phyloP scores from a whole-genome alignment of 2,113 vertebrate species.

The Pomatostomus ruficeps region DNA sequence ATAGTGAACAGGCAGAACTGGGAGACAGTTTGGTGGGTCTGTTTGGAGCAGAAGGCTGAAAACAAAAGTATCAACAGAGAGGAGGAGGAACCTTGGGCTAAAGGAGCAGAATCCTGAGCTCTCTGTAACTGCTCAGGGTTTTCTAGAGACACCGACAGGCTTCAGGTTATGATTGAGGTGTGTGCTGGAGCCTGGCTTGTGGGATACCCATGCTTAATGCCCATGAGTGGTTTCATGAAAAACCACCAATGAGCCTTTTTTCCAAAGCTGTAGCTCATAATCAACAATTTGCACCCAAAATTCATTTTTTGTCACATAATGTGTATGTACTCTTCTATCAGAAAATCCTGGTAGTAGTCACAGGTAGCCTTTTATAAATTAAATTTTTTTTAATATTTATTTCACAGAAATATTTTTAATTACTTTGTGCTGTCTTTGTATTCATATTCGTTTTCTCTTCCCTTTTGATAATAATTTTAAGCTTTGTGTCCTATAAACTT shows the following conservation, averaged over 20 bases:
- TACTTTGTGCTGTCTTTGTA: not conserved
- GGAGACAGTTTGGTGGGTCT: not conserved
- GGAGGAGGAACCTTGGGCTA: not conserved
- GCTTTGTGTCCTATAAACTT: not conserved
- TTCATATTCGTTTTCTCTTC: not conserved
- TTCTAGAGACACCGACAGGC: rapidly evolving
- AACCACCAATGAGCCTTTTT: not conserved
- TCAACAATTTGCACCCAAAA: not conserved
- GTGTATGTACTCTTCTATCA: rapidly evolving
- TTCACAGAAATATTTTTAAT: not conserved
- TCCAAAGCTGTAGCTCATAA: not conserved
- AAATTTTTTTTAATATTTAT: not conserved
- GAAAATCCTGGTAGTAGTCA: not conserved
- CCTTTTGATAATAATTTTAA: not conserved
- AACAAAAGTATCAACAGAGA: not conserved
- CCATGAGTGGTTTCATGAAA: not conserved
- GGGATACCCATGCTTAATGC: not conserved
- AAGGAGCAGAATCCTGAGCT: not conserved
- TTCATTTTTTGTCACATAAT: not conserved
- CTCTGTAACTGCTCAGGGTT: not conserved
- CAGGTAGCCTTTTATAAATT: not conserved
- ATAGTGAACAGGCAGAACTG: not conserved
- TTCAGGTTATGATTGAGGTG: rapidly evolving
- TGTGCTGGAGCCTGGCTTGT: not conserved
- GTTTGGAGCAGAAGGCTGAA: not conserved